phyloP scores from a whole-genome alignment of 2,797 vertebrate species.

The Xerus rutilus region DNA sequence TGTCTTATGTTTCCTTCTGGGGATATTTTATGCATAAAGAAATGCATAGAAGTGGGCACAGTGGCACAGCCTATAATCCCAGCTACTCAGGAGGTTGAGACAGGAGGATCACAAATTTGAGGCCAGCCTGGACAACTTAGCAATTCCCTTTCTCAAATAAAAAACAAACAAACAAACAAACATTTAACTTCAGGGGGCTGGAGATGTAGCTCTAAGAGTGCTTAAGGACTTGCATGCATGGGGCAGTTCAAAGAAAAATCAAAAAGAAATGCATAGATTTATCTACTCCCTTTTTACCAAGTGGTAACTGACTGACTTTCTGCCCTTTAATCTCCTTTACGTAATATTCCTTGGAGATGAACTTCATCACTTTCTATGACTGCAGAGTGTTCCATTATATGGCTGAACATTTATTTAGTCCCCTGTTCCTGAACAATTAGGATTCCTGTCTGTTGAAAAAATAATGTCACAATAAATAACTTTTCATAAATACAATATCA shows the following conservation, averaged over 20 bases:
- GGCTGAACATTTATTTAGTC: not conserved
- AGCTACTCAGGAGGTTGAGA: too few species aligned
- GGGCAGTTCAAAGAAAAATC: too few species aligned
- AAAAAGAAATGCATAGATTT: not conserved
- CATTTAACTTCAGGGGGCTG: too few species aligned
- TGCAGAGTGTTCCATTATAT: not conserved
- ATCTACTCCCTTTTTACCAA: not conserved
- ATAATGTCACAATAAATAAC: not conserved
- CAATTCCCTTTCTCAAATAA: too few species aligned
- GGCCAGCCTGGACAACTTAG: too few species aligned
- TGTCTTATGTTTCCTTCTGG: not conserved
- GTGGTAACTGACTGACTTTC: not conserved
- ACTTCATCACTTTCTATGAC: not conserved
- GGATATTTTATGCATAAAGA: not conserved
- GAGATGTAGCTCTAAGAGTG: too few species aligned
- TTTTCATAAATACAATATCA: slow-evolving; percentile 17
- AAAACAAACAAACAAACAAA: too few species aligned
- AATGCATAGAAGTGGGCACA: not conserved
- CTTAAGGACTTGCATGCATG: too few species aligned
- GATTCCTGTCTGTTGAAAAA: not conserved
- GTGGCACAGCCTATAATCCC: too few species aligned
- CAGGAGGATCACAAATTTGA: too few species aligned
- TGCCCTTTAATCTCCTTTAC: not conserved
- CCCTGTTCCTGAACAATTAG: not conserved
- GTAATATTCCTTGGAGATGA: not conserved